Conservation (phyloP, 2,888 invertebrate genomes). For the Ormyrus thymus region DNA sequence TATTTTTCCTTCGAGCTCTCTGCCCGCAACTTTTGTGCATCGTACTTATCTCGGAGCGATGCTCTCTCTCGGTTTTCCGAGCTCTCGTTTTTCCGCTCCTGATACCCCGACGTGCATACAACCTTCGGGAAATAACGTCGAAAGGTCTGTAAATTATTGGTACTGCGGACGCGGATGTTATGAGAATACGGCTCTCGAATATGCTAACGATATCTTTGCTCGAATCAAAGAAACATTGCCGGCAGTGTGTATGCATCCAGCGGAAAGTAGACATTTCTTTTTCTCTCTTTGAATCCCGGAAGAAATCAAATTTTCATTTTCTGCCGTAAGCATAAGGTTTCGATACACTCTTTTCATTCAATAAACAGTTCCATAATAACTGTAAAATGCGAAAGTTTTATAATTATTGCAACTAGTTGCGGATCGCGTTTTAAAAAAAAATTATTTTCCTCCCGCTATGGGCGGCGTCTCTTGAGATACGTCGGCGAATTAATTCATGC, state of each 20-base stretch:
- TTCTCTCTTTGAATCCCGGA: too few species aligned
- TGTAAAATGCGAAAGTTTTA: neutral
- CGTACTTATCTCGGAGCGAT: neutral
- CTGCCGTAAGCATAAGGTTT: neutral
- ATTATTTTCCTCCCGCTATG: neutral
- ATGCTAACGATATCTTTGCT: neutral
- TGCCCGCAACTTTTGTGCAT: neutral
- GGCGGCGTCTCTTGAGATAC: neutral
- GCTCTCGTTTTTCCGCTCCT: neutral
- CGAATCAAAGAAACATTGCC: too few species aligned
- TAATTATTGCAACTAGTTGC: neutral
- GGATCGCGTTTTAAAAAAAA: neutral
- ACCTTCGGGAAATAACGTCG: conserved; percentile 3
- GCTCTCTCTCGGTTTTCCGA: too few species aligned
- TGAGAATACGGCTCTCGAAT: neutral
- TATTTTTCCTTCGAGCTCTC: conserved; percentile 1
- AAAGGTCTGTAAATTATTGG: conserved; percentile 12
- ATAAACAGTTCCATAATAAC: neutral
- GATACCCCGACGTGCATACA: neutral
- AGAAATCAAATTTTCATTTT: too few species aligned
- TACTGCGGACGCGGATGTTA: neutral
- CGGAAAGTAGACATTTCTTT: too few species aligned
- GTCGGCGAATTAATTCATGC: conserved; percentile 22
- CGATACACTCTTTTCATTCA: neutral
- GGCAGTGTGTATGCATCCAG: too few species aligned